Evolutionary conservation across 2,888 invertebrate species (phyloP).

Genomic region (Agapetus fuscipes): DNA sequence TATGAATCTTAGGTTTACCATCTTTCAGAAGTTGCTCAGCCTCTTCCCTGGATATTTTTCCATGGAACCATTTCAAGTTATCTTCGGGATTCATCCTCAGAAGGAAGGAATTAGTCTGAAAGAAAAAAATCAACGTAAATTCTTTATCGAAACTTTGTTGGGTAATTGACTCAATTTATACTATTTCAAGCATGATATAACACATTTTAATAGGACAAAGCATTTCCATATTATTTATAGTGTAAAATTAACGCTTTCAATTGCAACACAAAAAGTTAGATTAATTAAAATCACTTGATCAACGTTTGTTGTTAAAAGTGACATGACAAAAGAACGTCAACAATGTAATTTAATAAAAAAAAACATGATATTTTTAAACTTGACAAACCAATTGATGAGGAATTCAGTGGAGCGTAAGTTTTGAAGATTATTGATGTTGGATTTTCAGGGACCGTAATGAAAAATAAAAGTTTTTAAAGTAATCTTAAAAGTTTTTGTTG

Average conservation of each 20-base stretch:
- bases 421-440: too few relatives aligned
- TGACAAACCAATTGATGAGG: too few relatives aligned
- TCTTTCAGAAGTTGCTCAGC: conserved; percentile 62
- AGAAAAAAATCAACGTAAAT: conserved; percentile 25
- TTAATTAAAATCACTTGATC: conserved; percentile 20
- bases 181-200: too few relatives aligned
- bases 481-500: conserved; percentile 7
- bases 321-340: conserved; percentile 9
- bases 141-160: conserved; percentile 31
- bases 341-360: not conserved
- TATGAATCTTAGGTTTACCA: conserved; percentile 39
- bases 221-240: too few relatives aligned
- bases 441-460: too few relatives aligned
- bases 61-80: conserved; percentile 75
- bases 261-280: too few relatives aligned
- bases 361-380: too few relatives aligned
- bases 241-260: too few relatives aligned
- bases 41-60: conserved; percentile 62
- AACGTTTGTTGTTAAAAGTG: conserved; percentile 16
- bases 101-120: conserved; percentile 49
- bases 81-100: conserved; percentile 63
- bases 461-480: not conserved
- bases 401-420: too few relatives aligned
- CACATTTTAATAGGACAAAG: too few relatives aligned
- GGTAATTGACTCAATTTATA: conserved; percentile 20